Percentiles rank a stretch among this genome's conserved stretches.
These are phyloP conservation scores for Caenorhabditis parvicauda DNA, from an alignment of 2,888 invertebrate species.

Conservation along the genomic window DNA sequence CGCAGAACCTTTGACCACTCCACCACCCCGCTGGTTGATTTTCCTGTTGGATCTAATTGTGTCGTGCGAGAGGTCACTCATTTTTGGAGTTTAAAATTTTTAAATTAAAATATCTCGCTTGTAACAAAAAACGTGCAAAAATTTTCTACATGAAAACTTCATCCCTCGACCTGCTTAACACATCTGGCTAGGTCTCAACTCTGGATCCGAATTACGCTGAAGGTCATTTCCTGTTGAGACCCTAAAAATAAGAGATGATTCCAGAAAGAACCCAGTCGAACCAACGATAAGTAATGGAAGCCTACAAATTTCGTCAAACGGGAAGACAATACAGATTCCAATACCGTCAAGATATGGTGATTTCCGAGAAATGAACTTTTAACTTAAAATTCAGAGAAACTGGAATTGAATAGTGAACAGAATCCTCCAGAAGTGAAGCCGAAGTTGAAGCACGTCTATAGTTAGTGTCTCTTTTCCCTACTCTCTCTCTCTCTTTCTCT, in stretches of 20 bases:
- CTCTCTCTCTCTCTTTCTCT: background rate
- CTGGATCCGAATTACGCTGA: no score
- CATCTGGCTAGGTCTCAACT: no score
- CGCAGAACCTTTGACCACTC: no score
- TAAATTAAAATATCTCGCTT: no score
- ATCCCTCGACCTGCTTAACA: no score
- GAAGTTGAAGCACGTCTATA: conserved; percentile 22
- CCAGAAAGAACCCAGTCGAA: conserved; percentile 17
- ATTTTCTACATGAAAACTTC: no score
- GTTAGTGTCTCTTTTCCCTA: conserved; percentile 5
- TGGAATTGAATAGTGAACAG: conserved; percentile 15
- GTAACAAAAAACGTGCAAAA: no score
- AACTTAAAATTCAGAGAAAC: conserved; percentile 9
- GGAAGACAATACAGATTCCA: conserved; percentile 20
- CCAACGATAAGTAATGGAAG: conserved; percentile 3
- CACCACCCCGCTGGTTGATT: no score
- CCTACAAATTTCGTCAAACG: conserved; percentile 11
- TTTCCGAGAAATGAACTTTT: background rate
- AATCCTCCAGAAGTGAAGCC: conserved; percentile 23
- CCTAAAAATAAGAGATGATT: background rate
- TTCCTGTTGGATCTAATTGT: no score
- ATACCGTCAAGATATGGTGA: conserved; percentile 18
- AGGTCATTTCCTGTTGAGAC: background rate
- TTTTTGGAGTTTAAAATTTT: no score
- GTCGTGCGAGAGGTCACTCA: no score